Conservation (phyloP, 2,797 vertebrate genomes). For the Silurus aristotelis region DNA sequence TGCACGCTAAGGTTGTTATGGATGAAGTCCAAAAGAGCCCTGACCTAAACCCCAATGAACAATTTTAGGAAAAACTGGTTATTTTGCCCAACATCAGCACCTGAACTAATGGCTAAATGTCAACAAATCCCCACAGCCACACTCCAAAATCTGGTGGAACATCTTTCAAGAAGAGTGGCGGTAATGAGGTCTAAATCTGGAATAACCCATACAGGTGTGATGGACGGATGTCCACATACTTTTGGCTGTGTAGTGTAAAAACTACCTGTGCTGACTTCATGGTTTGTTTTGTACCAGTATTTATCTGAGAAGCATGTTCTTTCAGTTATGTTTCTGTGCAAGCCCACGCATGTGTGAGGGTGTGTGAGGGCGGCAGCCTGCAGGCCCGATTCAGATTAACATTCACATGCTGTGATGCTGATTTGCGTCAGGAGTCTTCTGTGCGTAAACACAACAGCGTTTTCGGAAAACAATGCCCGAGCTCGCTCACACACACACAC, state of each 20-base stretch:
- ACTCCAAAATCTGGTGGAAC: too few relatives aligned
- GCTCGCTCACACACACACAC: not conserved
- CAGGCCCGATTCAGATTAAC: constrained; percentile 43
- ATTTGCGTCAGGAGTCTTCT: constrained; percentile 18
- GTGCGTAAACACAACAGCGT: constrained; percentile 12
- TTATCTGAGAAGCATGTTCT: constrained; percentile 2
- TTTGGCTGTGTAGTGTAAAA: not conserved
- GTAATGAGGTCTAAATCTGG: not conserved
- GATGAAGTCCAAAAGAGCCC: not conserved
- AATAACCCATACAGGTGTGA: not conserved
- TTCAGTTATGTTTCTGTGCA: constrained; percentile 25
- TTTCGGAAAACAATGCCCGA: constrained; percentile 24
- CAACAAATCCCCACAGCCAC: not conserved
- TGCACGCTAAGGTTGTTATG: not conserved
- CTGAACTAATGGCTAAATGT: not conserved
- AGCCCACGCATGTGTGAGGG: constrained; percentile 44
- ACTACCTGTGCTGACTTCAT: not conserved
- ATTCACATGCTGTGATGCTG: constrained; percentile 3
- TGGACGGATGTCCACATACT: not conserved
- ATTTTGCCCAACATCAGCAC: not conserved
- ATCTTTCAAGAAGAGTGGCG: not conserved
- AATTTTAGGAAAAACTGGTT: not conserved
- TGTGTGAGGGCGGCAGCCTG: constrained; percentile 4
- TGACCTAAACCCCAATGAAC: not conserved
- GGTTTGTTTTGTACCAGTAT: not conserved